Evolutionary conservation across 1,140 invertebrate genomes (phyloP).

Genomic region (Drosophila grimshawi): DNA sequence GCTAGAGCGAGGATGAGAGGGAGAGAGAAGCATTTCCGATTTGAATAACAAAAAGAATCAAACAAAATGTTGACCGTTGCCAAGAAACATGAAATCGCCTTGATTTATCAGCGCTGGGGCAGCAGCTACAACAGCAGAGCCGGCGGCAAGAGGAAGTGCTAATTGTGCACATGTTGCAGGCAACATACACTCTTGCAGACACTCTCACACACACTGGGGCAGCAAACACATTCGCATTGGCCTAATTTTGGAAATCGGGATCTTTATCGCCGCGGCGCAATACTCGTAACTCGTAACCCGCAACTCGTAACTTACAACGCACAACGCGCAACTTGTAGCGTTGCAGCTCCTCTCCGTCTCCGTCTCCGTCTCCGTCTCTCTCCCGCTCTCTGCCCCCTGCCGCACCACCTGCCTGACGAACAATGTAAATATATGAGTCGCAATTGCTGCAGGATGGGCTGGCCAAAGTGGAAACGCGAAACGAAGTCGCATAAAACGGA

Average conservation of each 20-base stretch:
- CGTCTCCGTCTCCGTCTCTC: background rate
- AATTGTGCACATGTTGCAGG: constrained; percentile 69
- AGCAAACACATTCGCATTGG: constrained; percentile 33
- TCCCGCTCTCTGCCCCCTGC: background rate
- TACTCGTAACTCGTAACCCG: constrained; percentile 61
- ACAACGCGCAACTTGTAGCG: constrained; percentile 26
- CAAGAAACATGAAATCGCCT: constrained; percentile 9
- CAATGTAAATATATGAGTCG: constrained; percentile 49
- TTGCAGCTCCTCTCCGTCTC: constrained; percentile 6
- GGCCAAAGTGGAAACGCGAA: constrained; percentile 69
- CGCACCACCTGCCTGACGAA: background rate
- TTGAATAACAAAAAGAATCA: constrained; percentile 11
- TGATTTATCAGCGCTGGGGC: constrained; percentile 39
- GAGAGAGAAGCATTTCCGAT: constrained; percentile 15
- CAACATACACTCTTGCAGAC: constrained; percentile 19
- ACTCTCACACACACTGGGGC: background rate
- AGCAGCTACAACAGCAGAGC: background rate
- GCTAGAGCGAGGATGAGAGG: background rate
- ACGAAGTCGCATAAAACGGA: constrained; percentile 80
- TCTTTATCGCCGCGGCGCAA: constrained; percentile 72
- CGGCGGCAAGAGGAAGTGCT: constrained; percentile 58
- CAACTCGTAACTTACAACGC: constrained; percentile 12
- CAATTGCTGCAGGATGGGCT: constrained; percentile 59
- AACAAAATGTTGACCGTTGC: constrained; percentile 27
- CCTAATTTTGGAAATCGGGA: constrained; percentile 69